A percentile compares a stretch with the other conserved stretches of the same genome.
Conservation (phyloP, 2,113 vertebrate genomes). For the Syngnathus floridae region DNA sequence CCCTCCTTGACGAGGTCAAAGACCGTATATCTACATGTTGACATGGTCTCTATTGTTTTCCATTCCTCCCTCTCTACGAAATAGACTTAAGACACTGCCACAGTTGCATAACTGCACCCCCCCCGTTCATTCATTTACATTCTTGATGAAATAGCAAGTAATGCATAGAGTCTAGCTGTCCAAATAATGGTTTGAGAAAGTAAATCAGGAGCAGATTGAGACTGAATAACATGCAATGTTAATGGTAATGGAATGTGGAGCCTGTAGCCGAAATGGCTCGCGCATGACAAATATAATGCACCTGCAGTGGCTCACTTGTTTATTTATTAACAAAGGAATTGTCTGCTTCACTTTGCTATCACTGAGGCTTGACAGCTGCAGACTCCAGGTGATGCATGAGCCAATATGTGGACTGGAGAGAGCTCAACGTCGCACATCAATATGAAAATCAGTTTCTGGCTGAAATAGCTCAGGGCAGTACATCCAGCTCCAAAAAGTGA, state of each 20-base stretch:
- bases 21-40: constrained; percentile 12
- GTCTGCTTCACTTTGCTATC: constrained; percentile 68
- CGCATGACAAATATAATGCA: constrained; percentile 50
- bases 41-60: constrained; percentile 6
- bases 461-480: constrained; percentile 68
- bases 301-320: constrained; percentile 57
- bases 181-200: constrained; percentile 31
- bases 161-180: constrained; percentile 16
- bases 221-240: constrained; percentile 55
- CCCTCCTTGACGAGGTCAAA: constrained; percentile 25
- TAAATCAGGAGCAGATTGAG: constrained; percentile 42
- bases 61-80: constrained; percentile 9
- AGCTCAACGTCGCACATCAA: constrained; percentile 71
- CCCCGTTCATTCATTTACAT: constrained; percentile 17
- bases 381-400: constrained; percentile 76
- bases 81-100: background rate
- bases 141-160: constrained; percentile 20
- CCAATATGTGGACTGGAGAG: constrained; percentile 73
- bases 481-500: constrained; percentile 66
- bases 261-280: constrained; percentile 15
- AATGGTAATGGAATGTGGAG: constrained; percentile 64
- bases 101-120: background rate
- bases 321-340: constrained; percentile 71
- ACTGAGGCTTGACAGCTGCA: constrained; percentile 70
- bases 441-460: constrained; percentile 76